Percentiles rank a stretch among this genome's conserved stretches.
Conservation (phyloP, 2,888 invertebrate genomes). For the Zele albiditarsus region DNA sequence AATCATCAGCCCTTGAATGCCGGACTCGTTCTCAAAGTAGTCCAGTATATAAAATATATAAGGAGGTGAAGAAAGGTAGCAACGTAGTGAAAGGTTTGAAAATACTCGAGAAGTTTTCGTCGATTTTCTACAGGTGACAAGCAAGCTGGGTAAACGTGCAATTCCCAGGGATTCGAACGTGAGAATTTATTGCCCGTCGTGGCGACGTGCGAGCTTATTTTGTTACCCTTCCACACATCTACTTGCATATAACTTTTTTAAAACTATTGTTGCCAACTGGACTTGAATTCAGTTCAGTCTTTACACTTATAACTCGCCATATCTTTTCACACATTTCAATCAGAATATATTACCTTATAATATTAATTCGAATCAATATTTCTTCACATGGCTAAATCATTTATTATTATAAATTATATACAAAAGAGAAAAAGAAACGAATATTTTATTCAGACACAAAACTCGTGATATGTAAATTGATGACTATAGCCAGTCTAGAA, state of each 20-base stretch:
- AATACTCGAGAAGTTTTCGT: slow-evolving; percentile 25
- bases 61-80: not conserved
- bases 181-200: slow-evolving; percentile 29
- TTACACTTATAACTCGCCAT: not conserved
- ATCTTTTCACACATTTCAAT: not conserved
- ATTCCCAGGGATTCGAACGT: slow-evolving; percentile 19
- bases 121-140: slow-evolving; percentile 30
- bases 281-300: not conserved
- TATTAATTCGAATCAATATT: too few species aligned
- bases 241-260: slow-evolving; percentile 17
- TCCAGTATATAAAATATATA: not conserved
- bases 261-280: slow-evolving; percentile 11
- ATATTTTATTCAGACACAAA: too few species aligned
- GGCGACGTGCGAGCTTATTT: slow-evolving; percentile 31
- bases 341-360: too few species aligned
- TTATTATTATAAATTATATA: too few species aligned
- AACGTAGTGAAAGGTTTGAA: slow-evolving; percentile 1
- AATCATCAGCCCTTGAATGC: slow-evolving; percentile 27
- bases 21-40: slow-evolving; percentile 19
- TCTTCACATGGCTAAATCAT: too few species aligned
- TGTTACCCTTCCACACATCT: not conserved
- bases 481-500: too few species aligned
- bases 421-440: too few species aligned
- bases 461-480: too few species aligned
- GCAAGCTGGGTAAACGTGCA: slow-evolving; percentile 19